A percentile compares a stretch with the other conserved stretches of the same genome.
Evolutionary conservation across 92 coral and sea anemone genomes (phyloP).

Genomic region (Palythoa heliodiscus): DNA sequence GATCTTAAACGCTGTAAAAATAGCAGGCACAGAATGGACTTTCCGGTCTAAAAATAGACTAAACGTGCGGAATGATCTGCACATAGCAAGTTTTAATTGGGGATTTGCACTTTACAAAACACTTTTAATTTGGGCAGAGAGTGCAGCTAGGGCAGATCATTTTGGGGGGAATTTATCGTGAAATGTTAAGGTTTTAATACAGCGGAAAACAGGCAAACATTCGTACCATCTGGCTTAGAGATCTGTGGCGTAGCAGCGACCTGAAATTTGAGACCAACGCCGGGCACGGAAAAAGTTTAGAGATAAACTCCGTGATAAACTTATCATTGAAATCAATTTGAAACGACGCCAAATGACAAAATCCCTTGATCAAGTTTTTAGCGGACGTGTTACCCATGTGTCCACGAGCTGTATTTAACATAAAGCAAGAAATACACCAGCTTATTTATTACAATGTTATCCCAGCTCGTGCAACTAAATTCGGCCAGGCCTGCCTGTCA

Average conservation of each 20-base stretch:
- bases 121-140: constrained; percentile 23
- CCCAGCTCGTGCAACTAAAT: too few relatives aligned
- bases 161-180: not conserved
- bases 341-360: not conserved
- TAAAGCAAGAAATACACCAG: too few relatives aligned
- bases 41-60: constrained; percentile 8
- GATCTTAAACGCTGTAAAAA: not conserved
- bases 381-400: too few relatives aligned
- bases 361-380: too few relatives aligned
- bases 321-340: constrained; percentile 23
- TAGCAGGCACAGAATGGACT: not conserved
- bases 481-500: too few relatives aligned
- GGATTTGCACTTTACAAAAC: constrained; percentile 33
- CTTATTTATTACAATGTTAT: too few relatives aligned
- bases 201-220: not conserved
- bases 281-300: too few relatives aligned
- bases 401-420: too few relatives aligned
- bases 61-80: constrained; percentile 11
- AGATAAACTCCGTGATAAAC: not conserved
- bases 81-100: constrained; percentile 4
- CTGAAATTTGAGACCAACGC: constrained; percentile 9
- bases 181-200: not conserved
- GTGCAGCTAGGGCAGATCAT: not conserved
- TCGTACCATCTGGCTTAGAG: constrained; percentile 17
- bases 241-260: not conserved